Base-by-base conservation (phyloP, 2,888 invertebrate species). In the Pachydiplax longipennis region DNA sequence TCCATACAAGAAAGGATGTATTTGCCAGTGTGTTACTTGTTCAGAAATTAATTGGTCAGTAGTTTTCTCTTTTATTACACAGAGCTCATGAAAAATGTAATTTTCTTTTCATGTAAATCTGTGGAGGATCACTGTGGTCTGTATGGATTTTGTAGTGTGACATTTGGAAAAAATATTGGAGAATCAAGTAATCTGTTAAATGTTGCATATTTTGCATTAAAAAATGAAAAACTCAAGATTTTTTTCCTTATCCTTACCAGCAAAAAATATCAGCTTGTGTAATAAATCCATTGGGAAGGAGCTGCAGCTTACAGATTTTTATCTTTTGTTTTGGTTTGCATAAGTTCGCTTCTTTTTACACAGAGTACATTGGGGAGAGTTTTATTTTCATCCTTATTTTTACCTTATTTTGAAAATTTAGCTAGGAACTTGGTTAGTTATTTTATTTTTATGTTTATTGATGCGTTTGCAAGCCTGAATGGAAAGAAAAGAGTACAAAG, bases 141-240 rank as follows among this genome's bases (percentile, higher is more conserved):
- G 87, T 87, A 87, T 65, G 87, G 73, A 37, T 87, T 87, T 87
- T 87, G 87, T 65, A 61, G 87, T 87, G 87, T 65, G 87, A 61
- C 12, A 87, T 37, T 87, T 87, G 61, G 61, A 65, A 87, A 4
- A 44, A 58, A 87, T 35, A 61, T 87, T 87, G 87, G 40, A 87
- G 61, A 83, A 87, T 61, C 40, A 8, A 87, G 61, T 87, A 87
- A 87, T 65, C 61, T 87, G 87, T 87, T 87, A 87, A 87, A 37
- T 87, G 87, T 87, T 87, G 61, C 87, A 58, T 61, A 87, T 37
- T 87, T 87, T 87, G 18, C 87, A 87, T 87, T 87, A 87, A 87
- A 87, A 65, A n/a, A 61, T 87, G 61, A 87, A 87, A 87, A 87
- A 58, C 87, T 65, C 61, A 87, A 65, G 58, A 61, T 87, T 87